A percentile compares a stretch with the other conserved stretches of the same genome.
Evolutionary conservation across 2,888 invertebrate genomes (phyloP).

Genomic region (Icerya purchasi): DNA sequence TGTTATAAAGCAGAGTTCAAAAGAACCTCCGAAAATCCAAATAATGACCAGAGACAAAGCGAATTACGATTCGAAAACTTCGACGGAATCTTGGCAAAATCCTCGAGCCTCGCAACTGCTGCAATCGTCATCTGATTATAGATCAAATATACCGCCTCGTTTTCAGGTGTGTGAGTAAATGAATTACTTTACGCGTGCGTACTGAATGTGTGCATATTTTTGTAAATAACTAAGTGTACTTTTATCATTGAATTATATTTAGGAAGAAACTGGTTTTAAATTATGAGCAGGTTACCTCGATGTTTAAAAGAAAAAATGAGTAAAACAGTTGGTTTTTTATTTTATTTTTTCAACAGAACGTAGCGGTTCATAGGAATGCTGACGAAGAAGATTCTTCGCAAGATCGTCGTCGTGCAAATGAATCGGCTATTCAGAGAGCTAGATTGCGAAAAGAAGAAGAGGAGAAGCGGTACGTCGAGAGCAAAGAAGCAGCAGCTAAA

Average conservation of each 20-base stretch:
- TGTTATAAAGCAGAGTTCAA: no score
- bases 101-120: not conserved
- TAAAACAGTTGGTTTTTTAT: not conserved
- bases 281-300: no score
- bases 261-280: slow-evolving; percentile 86
- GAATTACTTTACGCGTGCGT: no score
- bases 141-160: not conserved
- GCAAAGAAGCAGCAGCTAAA: slow-evolving; percentile 38
- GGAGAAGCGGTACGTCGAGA: slow-evolving; percentile 41
- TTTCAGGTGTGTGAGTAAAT: no score
- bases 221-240: no score
- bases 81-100: not conserved
- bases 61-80: not conserved
- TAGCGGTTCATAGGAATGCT: slow-evolving; percentile 4
- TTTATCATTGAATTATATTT: no score
- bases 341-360: not conserved
- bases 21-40: not conserved
- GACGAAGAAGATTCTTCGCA: slow-evolving; percentile 12
- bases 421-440: slow-evolving; percentile 12
- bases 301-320: slow-evolving; percentile 1
- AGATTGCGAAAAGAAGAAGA: slow-evolving; percentile 15
- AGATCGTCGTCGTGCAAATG: slow-evolving; percentile 6
- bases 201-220: no score
- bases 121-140: not conserved
- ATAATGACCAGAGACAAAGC: slow-evolving; percentile 6